A percentile compares a stretch with the other conserved stretches of the same genome.
These are phyloP conservation scores for Arctopsyche grandis DNA, from an alignment of 1,140 invertebrate genomes.

Conservation along the genomic window DNA sequence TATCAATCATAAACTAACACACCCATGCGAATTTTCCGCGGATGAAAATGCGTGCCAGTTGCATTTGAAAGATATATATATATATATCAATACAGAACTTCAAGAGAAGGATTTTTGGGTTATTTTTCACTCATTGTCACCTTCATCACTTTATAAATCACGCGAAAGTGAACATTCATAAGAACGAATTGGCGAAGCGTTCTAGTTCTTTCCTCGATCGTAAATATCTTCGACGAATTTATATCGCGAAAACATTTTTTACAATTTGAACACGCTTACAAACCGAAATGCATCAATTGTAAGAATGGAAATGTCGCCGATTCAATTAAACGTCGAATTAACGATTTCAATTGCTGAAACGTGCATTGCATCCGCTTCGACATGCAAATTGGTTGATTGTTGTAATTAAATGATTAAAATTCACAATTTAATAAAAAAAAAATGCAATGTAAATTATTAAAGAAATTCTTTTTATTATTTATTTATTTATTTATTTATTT, in stretches of 20 bases:
- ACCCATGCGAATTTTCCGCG: background rate
- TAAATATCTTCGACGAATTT: background rate
- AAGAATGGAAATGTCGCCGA: background rate
- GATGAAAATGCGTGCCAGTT: too few species aligned
- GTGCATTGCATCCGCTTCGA: background rate
- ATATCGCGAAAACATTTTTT: too few species aligned
- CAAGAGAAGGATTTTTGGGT: background rate
- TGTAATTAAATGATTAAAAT: background rate
- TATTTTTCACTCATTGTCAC: conserved; percentile 14
- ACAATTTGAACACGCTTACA: too few species aligned
- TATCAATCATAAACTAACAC: conserved; percentile 43
- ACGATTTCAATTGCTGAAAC: background rate
- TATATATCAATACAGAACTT: too few species aligned
- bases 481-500: too few species aligned
- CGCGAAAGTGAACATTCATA: background rate
- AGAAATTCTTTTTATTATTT: too few species aligned
- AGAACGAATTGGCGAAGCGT: background rate
- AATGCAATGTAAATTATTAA: too few species aligned
- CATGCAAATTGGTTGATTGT: background rate
- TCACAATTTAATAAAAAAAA: too few species aligned
- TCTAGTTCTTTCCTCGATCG: background rate
- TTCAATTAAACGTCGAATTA: background rate
- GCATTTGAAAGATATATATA: too few species aligned
- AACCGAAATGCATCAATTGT: too few species aligned
- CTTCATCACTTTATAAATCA: conserved; percentile 9